Evolutionary conservation across 2,888 invertebrate genomes (phyloP).

Genomic region (Macrosoma leucophasiata): DNA sequence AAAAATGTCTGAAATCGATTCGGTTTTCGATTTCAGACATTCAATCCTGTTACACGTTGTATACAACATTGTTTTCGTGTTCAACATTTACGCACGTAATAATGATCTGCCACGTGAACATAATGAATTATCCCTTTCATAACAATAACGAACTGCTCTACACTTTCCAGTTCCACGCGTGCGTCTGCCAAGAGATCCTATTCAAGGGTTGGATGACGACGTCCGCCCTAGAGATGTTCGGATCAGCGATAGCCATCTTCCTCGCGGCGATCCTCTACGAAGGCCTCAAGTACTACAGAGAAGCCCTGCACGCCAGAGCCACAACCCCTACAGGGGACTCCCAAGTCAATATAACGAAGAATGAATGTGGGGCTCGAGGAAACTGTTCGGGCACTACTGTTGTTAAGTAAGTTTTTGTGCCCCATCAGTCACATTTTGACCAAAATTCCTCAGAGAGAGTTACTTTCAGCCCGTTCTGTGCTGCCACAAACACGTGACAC

Average conservation of each 20-base stretch:
- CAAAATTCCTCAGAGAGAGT: too few relatives aligned
- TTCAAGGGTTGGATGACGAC: constrained; percentile 87
- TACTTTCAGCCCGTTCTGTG: too few relatives aligned
- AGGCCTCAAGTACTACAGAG: constrained; percentile 90
- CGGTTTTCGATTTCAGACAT: too few relatives aligned
- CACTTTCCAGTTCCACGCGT: constrained; percentile 86
- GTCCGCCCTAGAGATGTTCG: constrained; percentile 84
- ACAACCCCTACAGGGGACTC: constrained; percentile 49
- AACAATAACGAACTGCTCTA: too few relatives aligned
- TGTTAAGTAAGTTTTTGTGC: constrained; percentile 61
- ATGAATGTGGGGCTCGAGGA: constrained; percentile 58
- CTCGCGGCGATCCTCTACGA: constrained; percentile 95
- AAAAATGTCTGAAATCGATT: too few relatives aligned
- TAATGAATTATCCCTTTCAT: too few relatives aligned
- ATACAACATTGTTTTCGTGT: not conserved
- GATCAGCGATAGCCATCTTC: constrained; percentile 92
- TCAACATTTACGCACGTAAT: too few relatives aligned
- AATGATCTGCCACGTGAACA: too few relatives aligned
- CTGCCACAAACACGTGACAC: too few relatives aligned
- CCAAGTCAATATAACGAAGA: constrained; percentile 67
- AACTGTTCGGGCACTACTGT: constrained; percentile 51
- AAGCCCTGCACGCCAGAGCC: constrained; percentile 54
- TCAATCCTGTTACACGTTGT: too few relatives aligned
- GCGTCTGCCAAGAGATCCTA: constrained; percentile 84
- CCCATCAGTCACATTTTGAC: too few relatives aligned